These are phyloP conservation scores for Alfaro cultratus DNA, from an alignment of 2,797 vertebrate species.

Conservation along the genomic window DNA sequence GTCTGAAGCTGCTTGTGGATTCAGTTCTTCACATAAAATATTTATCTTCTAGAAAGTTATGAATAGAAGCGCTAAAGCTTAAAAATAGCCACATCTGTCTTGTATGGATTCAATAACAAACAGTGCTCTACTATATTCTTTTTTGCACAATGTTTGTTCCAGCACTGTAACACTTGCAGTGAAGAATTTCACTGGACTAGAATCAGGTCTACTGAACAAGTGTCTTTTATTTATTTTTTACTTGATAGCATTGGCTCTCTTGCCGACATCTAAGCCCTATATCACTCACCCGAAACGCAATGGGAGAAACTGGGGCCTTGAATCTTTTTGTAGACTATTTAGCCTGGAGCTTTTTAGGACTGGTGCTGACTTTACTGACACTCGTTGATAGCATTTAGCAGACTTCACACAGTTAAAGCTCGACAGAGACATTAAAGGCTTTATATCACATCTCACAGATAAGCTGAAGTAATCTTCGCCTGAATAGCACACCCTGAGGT, in stretches of 20 bases:
- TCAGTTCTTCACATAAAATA: not conserved
- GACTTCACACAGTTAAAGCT: conserved; percentile 8
- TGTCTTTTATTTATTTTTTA: not conserved
- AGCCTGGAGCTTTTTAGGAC: conserved; percentile 5
- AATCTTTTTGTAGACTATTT: not conserved
- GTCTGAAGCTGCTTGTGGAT: not conserved
- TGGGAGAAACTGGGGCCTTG: not conserved
- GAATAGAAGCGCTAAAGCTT: not conserved
- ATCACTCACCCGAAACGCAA: not conserved
- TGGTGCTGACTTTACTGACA: conserved; percentile 2
- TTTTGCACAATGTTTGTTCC: not conserved
- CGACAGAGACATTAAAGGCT: conserved; percentile 4
- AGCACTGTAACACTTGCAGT: not conserved
- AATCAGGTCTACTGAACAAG: not conserved
- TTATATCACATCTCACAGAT: conserved; percentile 1
- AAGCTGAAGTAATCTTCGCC: not conserved
- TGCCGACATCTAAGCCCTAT: not conserved
- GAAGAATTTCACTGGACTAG: not conserved
- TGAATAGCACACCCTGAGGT: conserved; percentile 11
- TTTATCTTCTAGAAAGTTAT: not conserved
- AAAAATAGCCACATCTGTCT: not conserved
- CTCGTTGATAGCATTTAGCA: conserved; percentile 11
- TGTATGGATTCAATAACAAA: not conserved
- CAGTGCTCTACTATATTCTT: too few relatives aligned
- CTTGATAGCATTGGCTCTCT: not conserved